These are phyloP conservation scores for Coleophora flavipennella DNA, from an alignment of 2,888 invertebrate species.

Conservation along the genomic window DNA sequence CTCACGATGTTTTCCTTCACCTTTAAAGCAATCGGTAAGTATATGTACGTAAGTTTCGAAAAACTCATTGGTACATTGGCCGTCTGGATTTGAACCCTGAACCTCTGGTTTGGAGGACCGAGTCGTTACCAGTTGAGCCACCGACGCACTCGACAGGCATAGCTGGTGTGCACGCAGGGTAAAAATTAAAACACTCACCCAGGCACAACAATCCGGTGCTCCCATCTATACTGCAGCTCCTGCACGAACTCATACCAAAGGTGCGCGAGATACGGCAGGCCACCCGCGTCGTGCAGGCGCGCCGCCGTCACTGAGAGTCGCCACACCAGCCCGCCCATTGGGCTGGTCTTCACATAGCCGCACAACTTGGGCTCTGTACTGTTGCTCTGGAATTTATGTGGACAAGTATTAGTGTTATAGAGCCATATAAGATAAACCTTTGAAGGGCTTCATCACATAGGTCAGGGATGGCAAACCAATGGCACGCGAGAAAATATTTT, in stretches of 20 bases:
- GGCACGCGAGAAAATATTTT: too few relatives aligned
- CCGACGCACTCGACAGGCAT: too few relatives aligned
- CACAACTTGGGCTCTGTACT: slow-evolving; percentile 50
- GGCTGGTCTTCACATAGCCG: slow-evolving; percentile 82
- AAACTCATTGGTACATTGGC: too few relatives aligned
- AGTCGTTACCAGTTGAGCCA: too few relatives aligned
- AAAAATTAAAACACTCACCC: slow-evolving; percentile 76
- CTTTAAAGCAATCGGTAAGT: too few relatives aligned
- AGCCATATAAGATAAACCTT: neutral
- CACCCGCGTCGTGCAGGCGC: slow-evolving; percentile 81
- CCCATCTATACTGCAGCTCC: slow-evolving; percentile 92
- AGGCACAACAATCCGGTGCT: slow-evolving; percentile 81
- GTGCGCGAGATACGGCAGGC: slow-evolving; percentile 86
- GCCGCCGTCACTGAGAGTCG: slow-evolving; percentile 83
- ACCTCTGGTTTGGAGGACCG: too few relatives aligned
- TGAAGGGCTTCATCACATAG: too few relatives aligned
- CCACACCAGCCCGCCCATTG: slow-evolving; percentile 84
- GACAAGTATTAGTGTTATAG: neutral
- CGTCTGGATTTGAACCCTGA: too few relatives aligned
- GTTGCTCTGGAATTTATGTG: slow-evolving; percentile 50
- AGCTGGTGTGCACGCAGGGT: too few relatives aligned
- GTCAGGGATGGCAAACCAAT: too few relatives aligned
- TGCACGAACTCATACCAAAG: slow-evolving; percentile 95
- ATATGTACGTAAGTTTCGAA: too few relatives aligned
- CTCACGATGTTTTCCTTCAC: too few relatives aligned